Base-by-base conservation (phyloP, 2,797 vertebrate genomes). In the Anguilla obscura region DNA sequence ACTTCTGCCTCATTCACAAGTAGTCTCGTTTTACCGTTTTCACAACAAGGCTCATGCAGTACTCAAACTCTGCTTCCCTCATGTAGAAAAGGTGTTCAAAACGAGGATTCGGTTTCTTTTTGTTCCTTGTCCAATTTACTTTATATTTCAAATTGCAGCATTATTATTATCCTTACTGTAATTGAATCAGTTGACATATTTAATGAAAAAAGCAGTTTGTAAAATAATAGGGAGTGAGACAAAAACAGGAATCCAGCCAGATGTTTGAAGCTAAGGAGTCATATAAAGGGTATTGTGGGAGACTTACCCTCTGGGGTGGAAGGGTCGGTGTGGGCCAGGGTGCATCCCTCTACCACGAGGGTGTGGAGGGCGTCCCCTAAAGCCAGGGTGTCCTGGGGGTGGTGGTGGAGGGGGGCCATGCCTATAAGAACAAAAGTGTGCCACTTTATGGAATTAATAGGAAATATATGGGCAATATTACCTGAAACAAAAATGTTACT, bases 241-340 rank as follows among this genome's bases (percentile, higher is more conserved):
- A 82, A 85, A 84, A 58, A 90, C 87, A 54, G 74, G 69, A 85
- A 85, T 85, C 30, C 85, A 88, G 33, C 88, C 76, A 89, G 87
- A 90, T 27, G 76, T 89, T 84, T 66, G 27, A 30, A 27, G 30
- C 52, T 83, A 56, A 36, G 84, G 86, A 84, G 66, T 87, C 21
- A 87, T 84, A 90, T 86, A 91, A 84, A 91, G 63, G 71, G 48
- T 33, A 79, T 79, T 90, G 54, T 85, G 87, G 86, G 87, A 90
- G 45, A 88, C 96, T 96, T 96, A 96, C 96, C 96, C 94, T 95
- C 95, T 92, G 50, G 92, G 94, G 54, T 93, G 92, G 88, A 96
- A 96, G 88, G 91, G 93, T 16, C 92, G 94, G 66, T 90, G 94
- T 71, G 94, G 94, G 45, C 93, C 94, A 27, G 90, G 92, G 12